Evolutionary conservation across 2,113 vertebrate genomes (phyloP).

Genomic region (Strix aluco): DNA sequence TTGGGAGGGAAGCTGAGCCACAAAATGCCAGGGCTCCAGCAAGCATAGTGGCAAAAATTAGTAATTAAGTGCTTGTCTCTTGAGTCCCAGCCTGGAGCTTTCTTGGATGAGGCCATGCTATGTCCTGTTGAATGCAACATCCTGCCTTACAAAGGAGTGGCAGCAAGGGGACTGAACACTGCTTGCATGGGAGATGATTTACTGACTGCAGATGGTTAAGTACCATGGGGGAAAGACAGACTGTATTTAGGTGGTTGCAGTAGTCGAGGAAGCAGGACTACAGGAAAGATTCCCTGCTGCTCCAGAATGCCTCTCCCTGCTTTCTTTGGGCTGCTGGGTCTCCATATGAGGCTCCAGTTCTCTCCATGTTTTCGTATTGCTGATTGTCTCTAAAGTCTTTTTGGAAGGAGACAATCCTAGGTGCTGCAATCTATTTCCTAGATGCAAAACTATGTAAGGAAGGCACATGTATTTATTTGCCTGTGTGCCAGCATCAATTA

Average conservation of each 20-base stretch:
- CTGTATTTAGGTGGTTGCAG: background rate
- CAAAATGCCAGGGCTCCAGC: background rate
- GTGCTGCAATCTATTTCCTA: background rate
- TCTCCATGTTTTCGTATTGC: background rate
- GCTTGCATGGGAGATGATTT: background rate
- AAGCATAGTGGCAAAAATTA: background rate
- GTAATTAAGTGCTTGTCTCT: background rate
- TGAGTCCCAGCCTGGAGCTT: background rate
- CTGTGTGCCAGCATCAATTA: background rate
- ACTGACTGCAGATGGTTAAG: background rate
- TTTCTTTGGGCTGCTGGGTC: background rate
- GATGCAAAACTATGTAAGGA: background rate
- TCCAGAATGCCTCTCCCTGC: background rate
- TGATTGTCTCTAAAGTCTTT: background rate
- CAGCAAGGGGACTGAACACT: background rate
- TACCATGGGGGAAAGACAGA: background rate
- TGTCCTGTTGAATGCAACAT: background rate
- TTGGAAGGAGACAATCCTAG: background rate
- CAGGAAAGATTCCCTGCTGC: background rate
- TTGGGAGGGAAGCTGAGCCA: background rate
- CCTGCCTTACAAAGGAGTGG: background rate
- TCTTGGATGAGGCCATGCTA: background rate
- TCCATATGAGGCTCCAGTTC: background rate
- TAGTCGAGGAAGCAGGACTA: background rate
- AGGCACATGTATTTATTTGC: background rate